Percentiles rank a stretch among this genome's conserved stretches.
Evolutionary conservation across 2,888 invertebrate genomes (phyloP).

Genomic region (Desoria tigrina): DNA sequence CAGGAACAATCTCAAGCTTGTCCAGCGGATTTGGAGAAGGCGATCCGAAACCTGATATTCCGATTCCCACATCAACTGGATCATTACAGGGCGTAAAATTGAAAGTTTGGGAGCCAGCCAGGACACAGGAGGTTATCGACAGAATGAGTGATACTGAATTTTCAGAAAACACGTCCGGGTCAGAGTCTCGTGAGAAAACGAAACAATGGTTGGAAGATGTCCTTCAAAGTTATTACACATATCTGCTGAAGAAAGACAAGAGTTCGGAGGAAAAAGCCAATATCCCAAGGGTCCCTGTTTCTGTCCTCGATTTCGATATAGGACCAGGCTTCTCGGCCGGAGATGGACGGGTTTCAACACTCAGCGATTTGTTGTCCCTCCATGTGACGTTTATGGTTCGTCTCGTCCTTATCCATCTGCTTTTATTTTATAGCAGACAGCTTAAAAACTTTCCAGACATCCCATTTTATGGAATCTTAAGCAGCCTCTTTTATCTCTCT

Average conservation of each 20-base stretch:
- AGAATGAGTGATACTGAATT: conserved; percentile 30
- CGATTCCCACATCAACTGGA: no score
- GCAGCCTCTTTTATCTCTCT: no score
- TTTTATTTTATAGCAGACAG: no score
- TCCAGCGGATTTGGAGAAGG: no score
- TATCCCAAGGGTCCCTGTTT: conserved; percentile 29
- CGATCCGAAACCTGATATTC: no score
- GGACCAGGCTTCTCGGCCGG: conserved; percentile 43
- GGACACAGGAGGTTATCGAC: no score
- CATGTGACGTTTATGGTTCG: conserved; percentile 47
- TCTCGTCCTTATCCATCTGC: not conserved
- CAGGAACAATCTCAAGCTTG: no score
- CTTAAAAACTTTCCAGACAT: no score
- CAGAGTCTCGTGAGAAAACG: conserved; percentile 50
- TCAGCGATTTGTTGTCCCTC: conserved; percentile 52
- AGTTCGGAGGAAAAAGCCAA: conserved; percentile 16
- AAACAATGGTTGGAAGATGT: conserved; percentile 53
- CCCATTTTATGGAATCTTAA: no score
- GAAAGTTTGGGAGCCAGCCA: no score
- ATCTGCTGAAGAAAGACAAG: conserved; percentile 34
- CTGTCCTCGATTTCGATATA: conserved; percentile 46
- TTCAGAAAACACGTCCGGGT: conserved; percentile 36
- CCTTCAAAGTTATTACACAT: conserved; percentile 50
- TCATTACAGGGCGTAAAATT: no score
- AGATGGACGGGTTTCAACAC: conserved; percentile 49